phyloP scores from a whole-genome alignment of 2,113 vertebrate species.

The Microtus montanus region DNA sequence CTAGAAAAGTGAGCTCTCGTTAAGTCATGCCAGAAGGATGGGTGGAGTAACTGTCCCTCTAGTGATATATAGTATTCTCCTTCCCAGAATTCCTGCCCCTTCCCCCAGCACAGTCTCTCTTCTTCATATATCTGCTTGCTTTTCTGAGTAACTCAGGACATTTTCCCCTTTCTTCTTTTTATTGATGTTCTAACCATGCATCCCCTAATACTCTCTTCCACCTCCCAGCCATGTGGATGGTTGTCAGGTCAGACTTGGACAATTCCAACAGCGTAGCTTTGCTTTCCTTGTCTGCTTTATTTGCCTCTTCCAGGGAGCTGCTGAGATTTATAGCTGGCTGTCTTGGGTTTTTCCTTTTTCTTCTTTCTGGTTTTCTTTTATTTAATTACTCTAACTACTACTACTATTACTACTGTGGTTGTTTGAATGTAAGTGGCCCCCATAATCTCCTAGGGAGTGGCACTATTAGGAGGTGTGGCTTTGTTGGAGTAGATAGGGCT shows the following conservation, averaged over 20 bases:
- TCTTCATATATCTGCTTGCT: not conserved
- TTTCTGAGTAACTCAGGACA: not conserved
- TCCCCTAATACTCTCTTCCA: not conserved
- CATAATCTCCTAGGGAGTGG: not conserved
- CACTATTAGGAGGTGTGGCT: not conserved
- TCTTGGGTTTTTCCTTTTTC: not conserved
- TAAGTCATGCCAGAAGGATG: not conserved
- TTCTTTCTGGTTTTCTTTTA: not conserved
- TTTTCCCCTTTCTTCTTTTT: not conserved
- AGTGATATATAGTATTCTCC: not conserved
- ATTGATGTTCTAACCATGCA: not conserved
- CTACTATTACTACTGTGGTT: not conserved
- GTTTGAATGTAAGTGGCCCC: not conserved
- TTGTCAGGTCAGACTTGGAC: not conserved
- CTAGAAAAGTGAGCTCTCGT: not conserved
- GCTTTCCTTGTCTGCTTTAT: not conserved
- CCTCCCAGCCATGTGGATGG: not conserved
- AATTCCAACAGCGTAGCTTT: not conserved
- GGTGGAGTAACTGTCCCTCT: not conserved
- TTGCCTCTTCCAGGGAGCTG: not conserved
- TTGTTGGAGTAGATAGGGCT: not conserved
- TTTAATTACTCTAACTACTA: not conserved
- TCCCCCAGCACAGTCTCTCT: rapidly evolving
- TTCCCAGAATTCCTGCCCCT: not conserved
- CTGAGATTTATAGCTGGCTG: not conserved